Percentiles rank a stretch among this genome's conserved stretches.
Conservation (phyloP, 2,113 vertebrate species). For the Dipodomys stephensi region DNA sequence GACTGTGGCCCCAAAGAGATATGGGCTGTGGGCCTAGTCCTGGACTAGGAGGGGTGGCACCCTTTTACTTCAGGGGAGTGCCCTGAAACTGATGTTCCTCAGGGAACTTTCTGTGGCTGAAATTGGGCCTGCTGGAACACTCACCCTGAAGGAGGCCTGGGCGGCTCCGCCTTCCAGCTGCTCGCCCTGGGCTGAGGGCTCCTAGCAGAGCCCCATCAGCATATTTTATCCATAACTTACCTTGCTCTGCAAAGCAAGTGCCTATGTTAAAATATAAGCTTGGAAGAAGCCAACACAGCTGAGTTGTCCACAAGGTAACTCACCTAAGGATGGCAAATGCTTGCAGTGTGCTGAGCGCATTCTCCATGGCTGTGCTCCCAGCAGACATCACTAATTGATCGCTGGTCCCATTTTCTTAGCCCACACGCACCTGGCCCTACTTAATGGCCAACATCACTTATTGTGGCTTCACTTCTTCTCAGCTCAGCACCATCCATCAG, state of each 20-base stretch:
- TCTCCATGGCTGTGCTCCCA: fast-evolving
- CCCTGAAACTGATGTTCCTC: not conserved
- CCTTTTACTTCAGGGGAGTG: too few relatives aligned
- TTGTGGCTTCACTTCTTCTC: not conserved
- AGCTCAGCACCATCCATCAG: not conserved
- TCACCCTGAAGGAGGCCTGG: not conserved
- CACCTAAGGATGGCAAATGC: too few relatives aligned
- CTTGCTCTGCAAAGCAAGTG: not conserved
- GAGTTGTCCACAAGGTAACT: not conserved
- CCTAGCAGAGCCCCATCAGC: fast-evolving
- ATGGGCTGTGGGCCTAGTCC: not conserved
- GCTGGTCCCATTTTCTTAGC: not conserved
- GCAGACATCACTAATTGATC: not conserved
- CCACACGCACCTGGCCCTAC: not conserved
- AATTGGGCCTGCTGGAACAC: too few relatives aligned
- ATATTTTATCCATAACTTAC: not conserved
- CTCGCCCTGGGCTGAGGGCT: not conserved
- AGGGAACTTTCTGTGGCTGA: not conserved
- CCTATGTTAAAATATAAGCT: not conserved
- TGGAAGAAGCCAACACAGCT: not conserved
- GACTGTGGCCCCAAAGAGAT: not conserved
- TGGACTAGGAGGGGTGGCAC: not conserved
- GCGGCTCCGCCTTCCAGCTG: not conserved
- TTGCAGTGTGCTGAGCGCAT: fast-evolving
- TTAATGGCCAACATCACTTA: not conserved